phyloP scores from a whole-genome alignment of 1,140 invertebrate species.

The Bombus cullumanus region DNA sequence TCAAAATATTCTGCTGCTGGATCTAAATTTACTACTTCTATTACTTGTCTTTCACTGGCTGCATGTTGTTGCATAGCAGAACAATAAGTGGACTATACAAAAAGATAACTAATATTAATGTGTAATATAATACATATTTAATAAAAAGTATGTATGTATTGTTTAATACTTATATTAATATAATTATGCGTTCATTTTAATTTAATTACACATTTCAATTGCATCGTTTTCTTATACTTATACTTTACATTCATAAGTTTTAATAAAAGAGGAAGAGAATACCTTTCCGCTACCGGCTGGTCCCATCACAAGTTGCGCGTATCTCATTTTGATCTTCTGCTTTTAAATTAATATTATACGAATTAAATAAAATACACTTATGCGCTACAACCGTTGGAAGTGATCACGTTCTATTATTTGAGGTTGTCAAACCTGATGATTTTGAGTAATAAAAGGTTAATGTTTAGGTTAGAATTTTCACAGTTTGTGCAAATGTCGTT shows the following conservation, averaged over 20 bases:
- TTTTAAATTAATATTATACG: neutral
- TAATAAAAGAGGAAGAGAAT: constrained; percentile 52
- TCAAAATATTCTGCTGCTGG: constrained; percentile 98
- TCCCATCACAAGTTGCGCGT: constrained; percentile 97
- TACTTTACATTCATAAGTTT: neutral
- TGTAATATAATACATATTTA: constrained; percentile 24
- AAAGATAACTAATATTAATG: constrained; percentile 30
- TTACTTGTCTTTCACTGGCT: constrained; percentile 87
- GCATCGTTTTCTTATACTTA: neutral
- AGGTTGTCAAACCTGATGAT: neutral
- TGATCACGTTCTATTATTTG: neutral
- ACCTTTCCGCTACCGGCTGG: constrained; percentile 98
- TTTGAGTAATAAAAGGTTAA: neutral
- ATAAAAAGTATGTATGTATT: constrained; percentile 1
- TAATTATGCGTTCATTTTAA: neutral
- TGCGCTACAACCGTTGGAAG: neutral
- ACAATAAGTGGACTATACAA: constrained; percentile 95
- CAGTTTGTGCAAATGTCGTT: neutral
- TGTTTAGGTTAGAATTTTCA: neutral
- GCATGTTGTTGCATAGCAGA: constrained; percentile 93
- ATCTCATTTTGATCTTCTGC: constrained; percentile 88
- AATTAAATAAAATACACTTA: neutral
- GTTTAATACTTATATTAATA: constrained; percentile 22
- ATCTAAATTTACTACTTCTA: constrained; percentile 97
- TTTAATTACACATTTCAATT: neutral